Evolutionary conservation across 2,888 invertebrate genomes (phyloP).

Genomic region (Hemistola chrysoprasaria): DNA sequence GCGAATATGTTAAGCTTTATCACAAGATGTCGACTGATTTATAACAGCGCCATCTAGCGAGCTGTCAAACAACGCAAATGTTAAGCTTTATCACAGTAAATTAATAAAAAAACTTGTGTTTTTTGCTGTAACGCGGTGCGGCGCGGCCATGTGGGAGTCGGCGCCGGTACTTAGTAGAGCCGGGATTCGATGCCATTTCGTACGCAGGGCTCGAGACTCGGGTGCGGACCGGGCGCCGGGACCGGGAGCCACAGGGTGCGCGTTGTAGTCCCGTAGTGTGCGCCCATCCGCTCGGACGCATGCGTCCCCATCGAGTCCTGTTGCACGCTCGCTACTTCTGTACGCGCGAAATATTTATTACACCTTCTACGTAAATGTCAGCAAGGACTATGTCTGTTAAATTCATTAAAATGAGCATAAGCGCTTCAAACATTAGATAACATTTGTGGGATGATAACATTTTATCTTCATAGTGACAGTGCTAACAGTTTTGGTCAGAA

Average conservation of each 20-base stretch:
- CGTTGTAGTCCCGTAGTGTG: slow-evolving; percentile 58
- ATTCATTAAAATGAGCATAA: too few species aligned
- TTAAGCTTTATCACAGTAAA: too few species aligned
- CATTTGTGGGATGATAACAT: too few species aligned
- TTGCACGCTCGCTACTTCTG: slow-evolving; percentile 43
- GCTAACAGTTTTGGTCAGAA: slow-evolving; percentile 38
- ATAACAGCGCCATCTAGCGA: too few species aligned
- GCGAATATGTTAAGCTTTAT: too few species aligned
- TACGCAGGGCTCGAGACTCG: slow-evolving; percentile 22
- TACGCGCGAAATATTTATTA: slow-evolving; percentile 16
- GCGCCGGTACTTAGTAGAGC: slow-evolving; percentile 38
- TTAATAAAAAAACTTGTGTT: slow-evolving; percentile 20
- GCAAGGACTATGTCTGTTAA: too few species aligned
- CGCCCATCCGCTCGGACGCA: slow-evolving; percentile 62
- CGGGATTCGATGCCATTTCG: slow-evolving; percentile 37
- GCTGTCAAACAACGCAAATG: too few species aligned
- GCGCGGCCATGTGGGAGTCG: slow-evolving; percentile 47
- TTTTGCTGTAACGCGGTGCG: slow-evolving; percentile 19
- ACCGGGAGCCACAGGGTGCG: slow-evolving; percentile 31
- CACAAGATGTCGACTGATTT: too few species aligned
- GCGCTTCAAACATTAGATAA: too few species aligned
- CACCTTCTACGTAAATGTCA: slow-evolving; percentile 12
- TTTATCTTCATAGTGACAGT: slow-evolving; percentile 21
- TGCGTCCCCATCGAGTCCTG: slow-evolving; percentile 56
- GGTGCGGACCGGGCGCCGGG: slow-evolving; percentile 31